Evolutionary conservation across 2,888 invertebrate genomes (phyloP), one percentile per base, ranked within the genome.

Genomic region (Lasioglossum figueresi): DNA sequence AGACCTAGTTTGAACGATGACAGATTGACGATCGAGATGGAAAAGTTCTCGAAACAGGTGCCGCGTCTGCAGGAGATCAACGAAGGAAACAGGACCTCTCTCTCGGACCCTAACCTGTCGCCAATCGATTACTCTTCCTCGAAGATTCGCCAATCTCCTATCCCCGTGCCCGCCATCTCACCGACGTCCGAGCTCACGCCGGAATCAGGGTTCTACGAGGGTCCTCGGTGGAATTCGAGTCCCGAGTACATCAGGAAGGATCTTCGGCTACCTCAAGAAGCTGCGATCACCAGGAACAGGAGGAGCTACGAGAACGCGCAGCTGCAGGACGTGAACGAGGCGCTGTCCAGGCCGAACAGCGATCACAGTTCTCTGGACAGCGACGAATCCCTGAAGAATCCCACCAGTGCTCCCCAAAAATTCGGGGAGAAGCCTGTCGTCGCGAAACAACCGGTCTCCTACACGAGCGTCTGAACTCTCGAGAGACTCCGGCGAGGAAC

Each of bases 271-370:
- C 80, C 88, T 0, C 63, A 79, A 5, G 89, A 85, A 27, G 80
- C 91, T 0, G 80, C 84, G 2, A 79, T 88, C 48, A 76, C 88
- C 6, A 88, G 90, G n/a, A 93, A 92, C 45, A 86, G 93, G n/a
- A 88, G 92, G 5, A 92, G 93, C 71, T 92, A 93, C 88, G 93
- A 93, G 83, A 88, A 91, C 66, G 93, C 93, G 4, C 93, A 92
- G 66, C 76, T 93, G 43, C 92, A 93, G 83, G 92, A 93, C 77
- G 91, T 93, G 56, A 92, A 93, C 85, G 87, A 89, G 52, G 83
- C 83, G 0, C 72, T 92, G n/a, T 84, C 87, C 2, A 88, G 90
- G 68, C 87, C 88, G 12, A 87, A 85, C n/a, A 89, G 89, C 63
- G 89, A 88, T n/a, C 89, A 88, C 40, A 87, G 82, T 43, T 84